Base-by-base conservation (phyloP, 1,140 invertebrate genomes). In the Palaemon carinicauda region DNA sequence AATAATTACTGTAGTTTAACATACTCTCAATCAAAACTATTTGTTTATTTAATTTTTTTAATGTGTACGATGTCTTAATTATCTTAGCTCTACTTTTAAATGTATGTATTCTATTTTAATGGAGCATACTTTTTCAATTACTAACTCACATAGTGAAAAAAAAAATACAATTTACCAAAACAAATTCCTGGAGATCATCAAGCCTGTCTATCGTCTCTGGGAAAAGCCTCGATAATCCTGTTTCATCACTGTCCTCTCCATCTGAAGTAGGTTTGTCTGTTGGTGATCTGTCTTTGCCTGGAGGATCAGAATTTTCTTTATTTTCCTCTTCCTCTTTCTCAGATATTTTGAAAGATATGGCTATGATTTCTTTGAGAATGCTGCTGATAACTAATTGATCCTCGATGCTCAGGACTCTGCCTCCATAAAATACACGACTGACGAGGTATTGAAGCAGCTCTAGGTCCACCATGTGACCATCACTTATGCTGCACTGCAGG, bases 371-470 rank as follows among this genome's bases (percentile, higher is more conserved):
- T 24, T 73, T 82, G 31, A 88, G 81, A 29, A 88, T 82, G 56
- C 87, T 88, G 41, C 54, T 51, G 75, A 88, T 88, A 3, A 88
- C 81, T n/a, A 50, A 65, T 24, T 88, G 80, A 77, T 88, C 87
- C 52, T 88, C 80, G 1, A 56, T 7, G 21, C 87, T 65, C 41
- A 31, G 74, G 19, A 88, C 81, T n/a, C 87, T 56, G 1, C 87
- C 87, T 17, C 87, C 87, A 50, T 88, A 88, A 24, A 88, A 79
- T n/a, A 88, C 81, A 10, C 54, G 80, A 7, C 87, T 60, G 12
- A 88, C 87, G 50, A 88, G 81, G 65, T 88, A 82, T 75, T 88
- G 75, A 27, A 88, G 29, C 17, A 31, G 65, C 80, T 78, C 80
- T n/a, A 51, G 80, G 27, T 88, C 87, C 21, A 88, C 74, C 56